Evolutionary conservation across 2,888 invertebrate genomes (phyloP), one percentile per base, ranked within the genome.

Genomic region (Cantharis nigra): DNA sequence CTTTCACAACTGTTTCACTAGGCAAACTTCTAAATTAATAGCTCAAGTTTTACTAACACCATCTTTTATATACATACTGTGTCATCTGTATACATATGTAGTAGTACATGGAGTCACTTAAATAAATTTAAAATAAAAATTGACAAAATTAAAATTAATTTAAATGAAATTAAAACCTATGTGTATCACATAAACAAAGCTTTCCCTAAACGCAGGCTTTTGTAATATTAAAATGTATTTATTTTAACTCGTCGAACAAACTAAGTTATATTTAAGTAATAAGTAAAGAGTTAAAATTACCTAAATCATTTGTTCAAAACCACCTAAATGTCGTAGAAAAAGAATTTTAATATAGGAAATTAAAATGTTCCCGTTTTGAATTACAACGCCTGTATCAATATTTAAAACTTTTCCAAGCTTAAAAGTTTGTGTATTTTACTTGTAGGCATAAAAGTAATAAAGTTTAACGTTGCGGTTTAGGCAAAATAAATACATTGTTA

Each of bases 1-100:
- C 76, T 75, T 71, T 33, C 69, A 70, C 63, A 67, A 73, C 73
- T 76, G 75, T 75, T 74, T 69, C 72, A 73, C 77, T 72, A 77
- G 72, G 74, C 73, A 75, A 75, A 69, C 69, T 76, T 70, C 73
- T 77, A 72, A 80, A 80, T 78, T 75, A 77, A 71, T 73, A 74
- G 26, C 23, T 26, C 9, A 26, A 67, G 26, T 67, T 67, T 67
- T n/a, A 49, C 49, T 49, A 49, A 49, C 49, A 49, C 49, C 49
- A 49, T n/a, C 49, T 49, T 49, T 13, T 33, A 33, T 26, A 49
- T n/a, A 9, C 1, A 7, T n/a, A n/a, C n/a, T n/a, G n/a, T 49
- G n/a, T n/a, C 7, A 7, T 49, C 49, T n/a, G 49, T n/a, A 33
- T 49, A 49, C 4, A 13, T 26, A 26, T 26, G 26, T 26, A 26